These are phyloP conservation scores for Garrulus glandarius DNA, from an alignment of 2,797 vertebrate species.

Conservation along the genomic window DNA sequence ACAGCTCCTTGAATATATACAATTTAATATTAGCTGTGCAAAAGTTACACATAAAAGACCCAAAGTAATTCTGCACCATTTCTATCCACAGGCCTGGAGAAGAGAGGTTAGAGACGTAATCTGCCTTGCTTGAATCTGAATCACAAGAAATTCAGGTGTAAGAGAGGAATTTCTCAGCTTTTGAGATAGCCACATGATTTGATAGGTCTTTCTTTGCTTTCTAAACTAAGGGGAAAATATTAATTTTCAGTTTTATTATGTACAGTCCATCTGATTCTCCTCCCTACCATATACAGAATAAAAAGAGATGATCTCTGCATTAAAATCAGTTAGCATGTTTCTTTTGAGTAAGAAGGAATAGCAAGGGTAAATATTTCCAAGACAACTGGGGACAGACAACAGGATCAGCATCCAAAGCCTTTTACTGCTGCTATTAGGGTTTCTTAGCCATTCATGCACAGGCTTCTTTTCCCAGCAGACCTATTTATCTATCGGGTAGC, in stretches of 20 bases:
- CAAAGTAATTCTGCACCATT: background rate
- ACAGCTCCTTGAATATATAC: background rate
- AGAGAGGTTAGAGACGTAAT: background rate
- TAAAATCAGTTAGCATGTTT: background rate
- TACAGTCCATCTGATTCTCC: background rate
- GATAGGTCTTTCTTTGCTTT: background rate
- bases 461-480: slow-evolving; percentile 4
- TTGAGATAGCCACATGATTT: background rate
- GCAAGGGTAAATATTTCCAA: background rate
- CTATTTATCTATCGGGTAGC: background rate
- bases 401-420: background rate
- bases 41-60: background rate
- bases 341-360: background rate
- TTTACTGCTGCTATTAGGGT: background rate
- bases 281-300: background rate
- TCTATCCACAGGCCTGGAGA: background rate
- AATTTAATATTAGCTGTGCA: background rate
- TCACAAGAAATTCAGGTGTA: background rate
- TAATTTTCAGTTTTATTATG: background rate
- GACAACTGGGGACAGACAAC: background rate
- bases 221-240: background rate
- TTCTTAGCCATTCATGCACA: background rate
- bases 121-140: background rate
- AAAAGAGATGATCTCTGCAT: background rate
- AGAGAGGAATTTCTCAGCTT: background rate